Conservation (phyloP, 2,113 vertebrate species). For the Indri indri region DNA sequence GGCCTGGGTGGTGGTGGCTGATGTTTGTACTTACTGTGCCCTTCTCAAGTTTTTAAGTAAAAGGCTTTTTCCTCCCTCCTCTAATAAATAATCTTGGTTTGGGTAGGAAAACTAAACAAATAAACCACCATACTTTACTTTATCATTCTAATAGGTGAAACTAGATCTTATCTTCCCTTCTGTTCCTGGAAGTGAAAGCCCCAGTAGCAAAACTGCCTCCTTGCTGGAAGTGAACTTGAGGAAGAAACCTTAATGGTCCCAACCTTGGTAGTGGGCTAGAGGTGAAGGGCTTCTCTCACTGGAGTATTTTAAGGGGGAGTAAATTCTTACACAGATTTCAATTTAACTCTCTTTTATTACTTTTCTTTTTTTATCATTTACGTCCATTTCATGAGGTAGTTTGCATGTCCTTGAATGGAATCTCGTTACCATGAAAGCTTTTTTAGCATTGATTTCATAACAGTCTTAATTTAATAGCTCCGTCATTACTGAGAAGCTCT, state of each 20-base stretch:
- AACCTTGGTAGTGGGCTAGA: conserved; percentile 66
- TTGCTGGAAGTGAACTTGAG: conserved; percentile 56
- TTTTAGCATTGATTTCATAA: conserved; percentile 93
- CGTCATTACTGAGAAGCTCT: conserved; percentile 88
- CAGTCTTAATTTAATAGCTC: conserved; percentile 92
- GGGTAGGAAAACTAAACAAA: not conserved
- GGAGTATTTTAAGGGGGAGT: conserved; percentile 74
- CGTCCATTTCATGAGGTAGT: conserved; percentile 85
- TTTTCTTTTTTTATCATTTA: conserved; percentile 87
- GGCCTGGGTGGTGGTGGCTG: not conserved
- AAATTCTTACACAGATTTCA: conserved; percentile 82
- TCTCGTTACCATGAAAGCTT: conserved; percentile 92
- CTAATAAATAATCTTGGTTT: not conserved
- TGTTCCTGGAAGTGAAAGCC: conserved; percentile 59
- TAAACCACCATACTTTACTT: not conserved
- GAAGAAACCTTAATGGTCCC: conserved; percentile 58
- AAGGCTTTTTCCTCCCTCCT: not conserved
- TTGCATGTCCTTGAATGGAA: conserved; percentile 89
- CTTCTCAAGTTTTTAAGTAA: not conserved
- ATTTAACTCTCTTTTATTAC: conserved; percentile 84
- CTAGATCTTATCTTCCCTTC: conserved; percentile 29
- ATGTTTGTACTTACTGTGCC: not conserved
- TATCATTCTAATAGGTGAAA: conserved; percentile 45
- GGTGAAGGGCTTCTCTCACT: conserved; percentile 57
- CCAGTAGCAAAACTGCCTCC: conserved; percentile 34